These are phyloP conservation scores for Tridacna crocea DNA, from an alignment of 2,888 invertebrate genomes.

Conservation along the genomic window DNA sequence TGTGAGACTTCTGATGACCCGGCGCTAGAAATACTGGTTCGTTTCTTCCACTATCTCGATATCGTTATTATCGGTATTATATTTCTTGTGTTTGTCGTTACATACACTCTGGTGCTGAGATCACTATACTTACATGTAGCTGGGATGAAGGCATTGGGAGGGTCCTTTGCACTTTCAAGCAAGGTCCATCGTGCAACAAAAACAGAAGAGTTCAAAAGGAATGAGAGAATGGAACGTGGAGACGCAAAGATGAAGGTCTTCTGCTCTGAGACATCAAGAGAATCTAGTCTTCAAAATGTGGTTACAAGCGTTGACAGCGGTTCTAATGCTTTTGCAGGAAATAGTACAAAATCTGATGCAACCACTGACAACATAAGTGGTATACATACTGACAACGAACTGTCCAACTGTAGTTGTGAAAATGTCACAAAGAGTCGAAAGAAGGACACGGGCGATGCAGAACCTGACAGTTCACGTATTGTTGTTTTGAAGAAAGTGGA, in stretches of 20 bases:
- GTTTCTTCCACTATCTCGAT: conserved; percentile 14
- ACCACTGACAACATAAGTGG: neutral
- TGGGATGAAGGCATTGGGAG: neutral
- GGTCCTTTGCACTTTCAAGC: neutral
- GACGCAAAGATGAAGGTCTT: neutral
- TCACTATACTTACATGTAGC: neutral
- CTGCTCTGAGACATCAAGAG: neutral
- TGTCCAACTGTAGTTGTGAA: neutral
- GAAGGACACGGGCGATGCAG: neutral
- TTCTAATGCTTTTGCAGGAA: neutral
- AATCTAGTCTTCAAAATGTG: too few species aligned
- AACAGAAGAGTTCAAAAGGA: neutral
- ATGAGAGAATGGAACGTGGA: neutral
- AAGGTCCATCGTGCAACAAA: neutral
- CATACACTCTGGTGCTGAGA: neutral
- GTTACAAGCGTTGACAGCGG: neutral
- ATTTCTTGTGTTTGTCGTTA: neutral
- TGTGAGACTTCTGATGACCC: conserved; percentile 8
- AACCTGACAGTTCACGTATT: neutral
- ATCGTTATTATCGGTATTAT: neutral
- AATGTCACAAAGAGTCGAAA: neutral
- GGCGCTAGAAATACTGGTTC: neutral
- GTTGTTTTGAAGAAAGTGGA: conserved; percentile 9
- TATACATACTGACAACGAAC: neutral
- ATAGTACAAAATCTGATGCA: neutral